Evolutionary conservation across 2,888 invertebrate species (phyloP), one percentile per base, ranked within the genome.

Genomic region (Nemotelus pantherinus): DNA sequence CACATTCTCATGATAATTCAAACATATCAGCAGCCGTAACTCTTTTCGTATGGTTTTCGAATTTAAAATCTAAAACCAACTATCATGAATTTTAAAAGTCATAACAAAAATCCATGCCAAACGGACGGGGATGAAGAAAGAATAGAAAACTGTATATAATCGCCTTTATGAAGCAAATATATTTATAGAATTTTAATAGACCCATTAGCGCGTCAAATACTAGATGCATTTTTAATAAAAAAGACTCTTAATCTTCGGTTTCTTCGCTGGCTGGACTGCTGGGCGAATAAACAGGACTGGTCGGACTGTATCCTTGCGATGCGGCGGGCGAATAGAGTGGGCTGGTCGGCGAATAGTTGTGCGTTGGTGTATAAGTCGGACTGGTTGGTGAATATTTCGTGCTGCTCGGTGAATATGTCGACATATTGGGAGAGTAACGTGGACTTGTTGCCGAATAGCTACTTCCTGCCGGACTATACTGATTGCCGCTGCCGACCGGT

Each of bases 331-430:
- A 93, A 85, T 94, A 95, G 48, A 93, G 95, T 0, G 93, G 92
- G 76, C 93, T 93, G 0, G 93, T 92, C 3, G 87, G 87, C 2
- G 87, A 87, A 86, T 84, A 91, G 86, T 93, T 92, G 6, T 90
- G 89, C 79, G 89, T 89, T 0, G 93, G 92, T 10, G 91, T 92
- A 91, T 86, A 86, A 6, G 84, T 85, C 0, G 94, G 94, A 75
- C 93, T 93, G 45, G 93, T 93, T 0, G 96, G 95, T 0, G 94
- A 94, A 87, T 95, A 95, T 84, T 93, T 92, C 5, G 94, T 94
- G 80, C 93, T 93, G 63, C 93, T 91, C 2, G 94, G 94, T 0
- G 95, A 94, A 72, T 86, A 87, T 53, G 84, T 82, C 9, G 86
- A 85, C 83, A 84, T 85, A 77, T 86, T 86, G 9, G 86, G 84